Conservation (phyloP, 2,797 vertebrate species). For the Sebastes minor region DNA sequence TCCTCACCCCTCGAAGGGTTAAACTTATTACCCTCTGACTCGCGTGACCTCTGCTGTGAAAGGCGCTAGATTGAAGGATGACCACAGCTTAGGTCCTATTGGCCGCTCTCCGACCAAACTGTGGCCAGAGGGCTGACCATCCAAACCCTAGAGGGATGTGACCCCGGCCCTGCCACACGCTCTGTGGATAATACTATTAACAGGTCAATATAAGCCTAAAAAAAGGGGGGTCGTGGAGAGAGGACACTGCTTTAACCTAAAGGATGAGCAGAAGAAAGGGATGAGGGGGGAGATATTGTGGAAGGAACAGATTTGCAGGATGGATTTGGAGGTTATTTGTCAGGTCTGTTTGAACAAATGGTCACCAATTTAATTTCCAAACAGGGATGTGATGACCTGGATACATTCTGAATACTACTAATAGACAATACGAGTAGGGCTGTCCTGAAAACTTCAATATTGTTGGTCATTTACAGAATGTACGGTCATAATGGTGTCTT, state of each 20-base stretch:
- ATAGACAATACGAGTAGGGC: not conserved
- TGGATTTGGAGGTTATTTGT: constrained; percentile 43
- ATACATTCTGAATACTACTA: constrained; percentile 5
- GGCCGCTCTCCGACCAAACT: constrained; percentile 85
- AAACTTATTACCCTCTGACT: constrained; percentile 96
- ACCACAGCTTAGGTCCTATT: constrained; percentile 85
- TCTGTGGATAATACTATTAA: constrained; percentile 80
- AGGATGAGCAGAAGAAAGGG: constrained; percentile 52
- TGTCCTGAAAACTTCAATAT: not conserved
- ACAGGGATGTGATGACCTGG: constrained; percentile 4
- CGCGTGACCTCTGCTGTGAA: constrained; percentile 87
- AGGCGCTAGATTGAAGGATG: constrained; percentile 91
- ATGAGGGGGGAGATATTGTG: constrained; percentile 28
- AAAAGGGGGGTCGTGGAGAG: constrained; percentile 1
- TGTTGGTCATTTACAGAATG: not conserved
- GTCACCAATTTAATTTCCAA: constrained; percentile 38
- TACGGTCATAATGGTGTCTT: not conserved
- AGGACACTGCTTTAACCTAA: constrained; percentile 35
- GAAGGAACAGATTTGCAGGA: constrained; percentile 47
- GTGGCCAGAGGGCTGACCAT: constrained; percentile 75
- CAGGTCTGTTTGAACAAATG: constrained; percentile 47
- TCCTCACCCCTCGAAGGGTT: constrained; percentile 80
- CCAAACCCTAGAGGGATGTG: constrained; percentile 72
- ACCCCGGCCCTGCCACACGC: constrained; percentile 81
- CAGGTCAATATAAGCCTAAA: constrained; percentile 73